Percentiles rank a stretch among this genome's conserved stretches.
phyloP scores from a whole-genome alignment of 1,140 invertebrate genomes.

The Homarus americanus region DNA sequence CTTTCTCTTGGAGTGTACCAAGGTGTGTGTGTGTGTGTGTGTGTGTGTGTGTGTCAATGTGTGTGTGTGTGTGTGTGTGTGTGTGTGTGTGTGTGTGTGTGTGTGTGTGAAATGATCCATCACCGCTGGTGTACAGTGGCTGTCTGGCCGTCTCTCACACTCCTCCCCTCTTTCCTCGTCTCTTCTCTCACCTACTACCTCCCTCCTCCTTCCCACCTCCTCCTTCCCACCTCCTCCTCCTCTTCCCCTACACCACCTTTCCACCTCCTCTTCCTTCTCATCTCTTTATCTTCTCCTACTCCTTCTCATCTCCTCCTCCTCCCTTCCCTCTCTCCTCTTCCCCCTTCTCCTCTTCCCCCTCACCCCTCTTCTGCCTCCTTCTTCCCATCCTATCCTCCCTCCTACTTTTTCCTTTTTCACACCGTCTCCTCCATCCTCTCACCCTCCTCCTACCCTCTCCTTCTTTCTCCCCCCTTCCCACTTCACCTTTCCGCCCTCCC shows the following conservation, averaged over 20 bases:
- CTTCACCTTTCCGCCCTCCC: background rate
- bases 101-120: background rate
- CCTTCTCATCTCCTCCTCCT: background rate
- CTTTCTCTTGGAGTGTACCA: too few species aligned
- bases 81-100: background rate
- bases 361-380: background rate
- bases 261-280: background rate
- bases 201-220: background rate
- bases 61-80: background rate
- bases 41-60: too few species aligned
- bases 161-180: constrained; percentile 20
- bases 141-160: constrained; percentile 16
- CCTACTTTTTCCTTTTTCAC: background rate
- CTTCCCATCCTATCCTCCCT: background rate
- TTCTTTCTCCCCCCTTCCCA: too few species aligned
- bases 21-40: background rate
- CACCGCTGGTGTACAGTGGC: too few species aligned
- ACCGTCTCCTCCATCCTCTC: background rate
- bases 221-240: background rate
- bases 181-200: background rate
- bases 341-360: background rate
- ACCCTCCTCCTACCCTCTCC: background rate
- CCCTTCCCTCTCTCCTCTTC: background rate
- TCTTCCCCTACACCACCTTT: background rate
- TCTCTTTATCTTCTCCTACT: background rate